Base-by-base conservation (phyloP, 2,113 vertebrate genomes). In the Scatophagus argus region DNA sequence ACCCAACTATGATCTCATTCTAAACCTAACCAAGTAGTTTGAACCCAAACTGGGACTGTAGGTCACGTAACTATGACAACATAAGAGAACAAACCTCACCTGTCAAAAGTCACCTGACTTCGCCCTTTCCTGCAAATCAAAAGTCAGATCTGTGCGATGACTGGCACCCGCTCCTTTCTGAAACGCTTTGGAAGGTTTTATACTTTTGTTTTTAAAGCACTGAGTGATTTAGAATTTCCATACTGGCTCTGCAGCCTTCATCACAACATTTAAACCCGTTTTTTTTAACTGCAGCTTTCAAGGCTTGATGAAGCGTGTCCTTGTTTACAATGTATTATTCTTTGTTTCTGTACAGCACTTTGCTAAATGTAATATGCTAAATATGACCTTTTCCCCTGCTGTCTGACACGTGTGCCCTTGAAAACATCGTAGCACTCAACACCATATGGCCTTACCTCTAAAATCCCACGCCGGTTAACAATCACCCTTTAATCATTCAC, bases 401-500 rank as follows among this genome's bases (percentile, higher is more conserved):
- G 21, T 27, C 12, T 29, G 36, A 54, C 59, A 34, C 10, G 3
- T 27, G 29, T 32, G 36, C 25, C 64, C 23, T 69, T 47, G 25
- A 54, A 43, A 64, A 32, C 25, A 19, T 19, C 36, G 52, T 47
- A 0, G 16, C 54, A 1, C 44, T 39, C 19, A 13, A 2, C 13
- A 41, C 47, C 32, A 78, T 41, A 60, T 75, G 81, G 73, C 81
- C 51, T 34, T 23, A 23, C 19, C 31, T 32, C 39, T 17, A 13
- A 51, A 27, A 23, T 59, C 58, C 25, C 25, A 21, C 2, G 5
- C 39, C 4, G 6, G 49, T 38, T 31, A 52, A 12, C 29, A 9
- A 21, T 68, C 17, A 16, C 0, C 13, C 34, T 72, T 79, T 70
- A 66, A 71, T 84, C 75, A 67, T 66, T 59, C 43, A 67, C 68